Evolutionary conservation across 2,113 vertebrate species (phyloP), one percentile per base, ranked within the genome.

Genomic region (Drymodes brunneopygia): DNA sequence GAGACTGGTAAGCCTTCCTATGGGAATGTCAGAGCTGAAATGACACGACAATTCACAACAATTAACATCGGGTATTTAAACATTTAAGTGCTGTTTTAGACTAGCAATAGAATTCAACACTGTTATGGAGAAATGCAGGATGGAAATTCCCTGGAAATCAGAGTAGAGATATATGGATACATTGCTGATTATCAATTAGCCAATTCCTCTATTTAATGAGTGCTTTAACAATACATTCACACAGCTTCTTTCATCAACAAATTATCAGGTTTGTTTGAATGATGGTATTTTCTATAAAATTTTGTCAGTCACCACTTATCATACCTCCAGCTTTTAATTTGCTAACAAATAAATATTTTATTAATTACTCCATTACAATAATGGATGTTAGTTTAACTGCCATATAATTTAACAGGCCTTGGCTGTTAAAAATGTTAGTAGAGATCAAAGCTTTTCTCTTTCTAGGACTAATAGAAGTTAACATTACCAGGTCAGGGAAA

Each of bases 291-390:
- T 90, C 84, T 74, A 94, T 36, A 85, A 95, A 85, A 85, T 38
- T 38, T 50, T 83, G 70, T 86, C 90, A 91, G 79, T 84, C 8
- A 4, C 35, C 64, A 80, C 75, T 96, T 87, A 83, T 61, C 93
- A 88, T 22, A 89, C 81, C 33, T 83, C 84, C 61, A 85, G 73
- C 74, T 92, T 95, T 91, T 91, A 87, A 89, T 94, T 50, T 91
- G 87, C 65, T 69, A 89, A 57, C 8, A 2, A 91, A 85, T 96
- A 92, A 96, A 95, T 94, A 94, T 91, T 95, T 91, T 90, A 96
- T 92, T 28, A 96, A 95, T 71, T 87, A 91, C 72, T 85, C 78
- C 74, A 92, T 92, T 92, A 93, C 67, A 88, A 62, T 90, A 94
- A 94, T 70, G 56, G 80, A 80, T 96, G 80, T 70, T 88, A 83